Evolutionary conservation across 2,113 vertebrate species (phyloP), one percentile per base, ranked within the genome.

Genomic region (Grantiella picta): DNA sequence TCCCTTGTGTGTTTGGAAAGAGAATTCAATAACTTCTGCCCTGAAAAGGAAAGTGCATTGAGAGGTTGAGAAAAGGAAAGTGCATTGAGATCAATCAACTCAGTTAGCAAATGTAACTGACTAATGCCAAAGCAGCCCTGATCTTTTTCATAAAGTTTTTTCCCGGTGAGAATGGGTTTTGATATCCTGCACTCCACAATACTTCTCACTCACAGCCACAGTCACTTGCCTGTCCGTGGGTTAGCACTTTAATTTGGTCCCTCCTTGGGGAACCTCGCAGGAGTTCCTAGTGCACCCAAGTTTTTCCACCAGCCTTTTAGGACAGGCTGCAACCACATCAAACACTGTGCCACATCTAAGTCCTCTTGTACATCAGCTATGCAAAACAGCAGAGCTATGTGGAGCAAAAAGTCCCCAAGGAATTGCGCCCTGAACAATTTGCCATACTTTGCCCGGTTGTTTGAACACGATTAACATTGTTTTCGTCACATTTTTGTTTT

Each of bases 381-480:
- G 15, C 23, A 71, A 56, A 94, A 57, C 60, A 77, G 31, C 38
- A 69, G 64, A 90, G 28, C 19, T 70, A 45, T 31, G 45, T 56
- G 35, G 90, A 92, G 85, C 44, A 85, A 80, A 27, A 70, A 4
- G 17, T 77, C 80, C 63, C 77, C 56, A 5, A 64, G 86, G 65
- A 77, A 71, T 16, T 79, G 53, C 22, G 36, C 22, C 47, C 68
- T 49, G 54, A 93, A 82, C 79, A 93, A 87, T 45, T 61, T 79
- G 42, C 54, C 22, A 49, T 35, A 47, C 10, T 70, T 84, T 73
- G 0, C 0, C 53, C 72, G 12, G 15, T 56, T 24, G 70, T 81
- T 91, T 45, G 59, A 40, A 86, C 82, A 87, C 82, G n/a, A 92
- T 78, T 89, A 94, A 90, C 82, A 75, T 60, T 15, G 18, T 92